These are phyloP conservation scores for Heterotilapia buettikoferi DNA, from an alignment of 2,113 vertebrate species.

Conservation along the genomic window DNA sequence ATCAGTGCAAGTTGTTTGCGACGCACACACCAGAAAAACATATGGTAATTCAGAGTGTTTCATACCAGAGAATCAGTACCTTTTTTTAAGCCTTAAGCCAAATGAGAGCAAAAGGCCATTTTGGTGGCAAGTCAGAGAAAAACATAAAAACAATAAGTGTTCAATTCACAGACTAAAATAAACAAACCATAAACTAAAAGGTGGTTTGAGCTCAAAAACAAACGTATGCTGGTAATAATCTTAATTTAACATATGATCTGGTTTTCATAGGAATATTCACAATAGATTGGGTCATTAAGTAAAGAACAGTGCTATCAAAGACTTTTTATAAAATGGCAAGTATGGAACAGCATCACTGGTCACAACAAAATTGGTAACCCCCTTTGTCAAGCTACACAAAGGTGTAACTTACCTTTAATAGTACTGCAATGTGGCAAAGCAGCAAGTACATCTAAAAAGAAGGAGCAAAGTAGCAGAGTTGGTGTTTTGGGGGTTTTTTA, in stretches of 20 bases:
- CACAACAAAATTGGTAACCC: background rate
- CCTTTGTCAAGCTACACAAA: rapidly evolving
- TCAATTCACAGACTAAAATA: background rate
- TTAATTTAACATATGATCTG: background rate
- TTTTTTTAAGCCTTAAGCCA: background rate
- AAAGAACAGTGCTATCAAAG: background rate
- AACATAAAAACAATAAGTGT: background rate
- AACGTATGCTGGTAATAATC: background rate
- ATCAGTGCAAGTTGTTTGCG: background rate
- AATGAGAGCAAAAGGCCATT: background rate
- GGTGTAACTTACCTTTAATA: background rate
- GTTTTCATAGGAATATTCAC: background rate
- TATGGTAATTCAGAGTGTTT: background rate
- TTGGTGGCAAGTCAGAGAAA: background rate
- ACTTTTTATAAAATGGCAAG: background rate
- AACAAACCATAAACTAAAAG: background rate
- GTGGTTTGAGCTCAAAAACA: background rate
- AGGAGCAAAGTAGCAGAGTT: background rate
- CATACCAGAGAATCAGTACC: background rate
- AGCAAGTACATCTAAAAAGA: background rate
- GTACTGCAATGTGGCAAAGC: background rate
- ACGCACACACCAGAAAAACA: background rate
- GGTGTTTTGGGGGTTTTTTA: rapidly evolving
- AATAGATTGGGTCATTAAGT: background rate
- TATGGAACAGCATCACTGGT: background rate